Evolutionary conservation across 2,113 vertebrate species (phyloP).

Genomic region (Oophaga pumilio): DNA sequence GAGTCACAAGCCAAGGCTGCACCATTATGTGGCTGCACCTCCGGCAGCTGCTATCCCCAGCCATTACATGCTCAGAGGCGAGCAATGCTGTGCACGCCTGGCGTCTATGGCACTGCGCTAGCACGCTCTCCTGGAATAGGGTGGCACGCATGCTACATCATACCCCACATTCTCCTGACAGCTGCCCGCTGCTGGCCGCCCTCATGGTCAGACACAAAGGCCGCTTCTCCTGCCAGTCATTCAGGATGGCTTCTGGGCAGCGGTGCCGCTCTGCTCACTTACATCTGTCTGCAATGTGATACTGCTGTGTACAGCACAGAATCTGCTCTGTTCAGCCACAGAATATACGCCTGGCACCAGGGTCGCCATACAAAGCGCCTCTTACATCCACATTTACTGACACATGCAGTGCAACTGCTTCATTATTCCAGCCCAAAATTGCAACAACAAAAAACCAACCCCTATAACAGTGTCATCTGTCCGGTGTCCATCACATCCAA

Average conservation of each 20-base stretch:
- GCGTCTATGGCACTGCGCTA: neutral
- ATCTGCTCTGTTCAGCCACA: neutral
- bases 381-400: neutral
- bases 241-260: neutral
- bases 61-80: neutral
- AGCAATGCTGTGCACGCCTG: neutral
- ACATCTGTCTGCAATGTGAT: slow-evolving; percentile 31
- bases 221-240: slow-evolving; percentile 21
- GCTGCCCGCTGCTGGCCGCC: slow-evolving; percentile 16
- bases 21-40: neutral
- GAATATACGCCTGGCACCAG: slow-evolving; percentile 19
- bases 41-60: neutral
- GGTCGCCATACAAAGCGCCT: neutral
- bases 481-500: neutral
- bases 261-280: neutral
- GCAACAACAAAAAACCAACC: too few species aligned
- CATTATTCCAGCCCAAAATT: too few species aligned
- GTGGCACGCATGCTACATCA: slow-evolving; percentile 7
- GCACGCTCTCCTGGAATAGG: slow-evolving; percentile 26
- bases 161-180: slow-evolving; percentile 2
- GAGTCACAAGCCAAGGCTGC: neutral
- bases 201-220: slow-evolving; percentile 25
- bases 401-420: too few species aligned
- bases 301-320: neutral
- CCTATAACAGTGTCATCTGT: too few species aligned